Percentiles rank a stretch among this genome's conserved stretches.
phyloP scores from a whole-genome alignment of 2,888 invertebrate species.

The Steinernema hermaphroditum region DNA sequence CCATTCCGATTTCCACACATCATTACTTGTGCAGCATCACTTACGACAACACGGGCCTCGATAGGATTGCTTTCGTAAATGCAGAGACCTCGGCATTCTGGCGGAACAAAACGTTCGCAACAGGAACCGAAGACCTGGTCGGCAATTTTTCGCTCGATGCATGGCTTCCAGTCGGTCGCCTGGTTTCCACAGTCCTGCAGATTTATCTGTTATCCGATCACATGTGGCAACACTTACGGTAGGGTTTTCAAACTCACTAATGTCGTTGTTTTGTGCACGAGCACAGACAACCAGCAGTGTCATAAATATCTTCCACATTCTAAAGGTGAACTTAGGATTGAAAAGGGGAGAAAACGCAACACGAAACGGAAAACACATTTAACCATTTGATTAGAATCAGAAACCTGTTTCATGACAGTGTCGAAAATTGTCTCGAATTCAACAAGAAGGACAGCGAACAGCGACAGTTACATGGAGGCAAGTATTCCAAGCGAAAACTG shows the following conservation, averaged over 20 bases:
- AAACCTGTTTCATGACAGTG: not conserved
- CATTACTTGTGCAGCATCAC: not conserved
- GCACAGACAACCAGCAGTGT: not conserved
- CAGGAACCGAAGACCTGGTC: slow-evolving; percentile 65
- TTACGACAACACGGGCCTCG: slow-evolving; percentile 63
- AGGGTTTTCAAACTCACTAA: slow-evolving; percentile 51
- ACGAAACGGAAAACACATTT: not conserved
- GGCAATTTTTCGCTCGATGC: slow-evolving; percentile 64
- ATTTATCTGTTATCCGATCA: not conserved
- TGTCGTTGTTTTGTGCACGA: slow-evolving; percentile 39
- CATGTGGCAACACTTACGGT: slow-evolving; percentile 34
- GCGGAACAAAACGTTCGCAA: slow-evolving; percentile 64
- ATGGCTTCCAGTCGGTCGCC: slow-evolving; percentile 64
- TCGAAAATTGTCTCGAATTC: not conserved
- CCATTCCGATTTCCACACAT: not conserved
- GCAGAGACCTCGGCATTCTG: slow-evolving; percentile 64
- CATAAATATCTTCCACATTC: slow-evolving; percentile 13
- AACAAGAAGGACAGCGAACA: not conserved
- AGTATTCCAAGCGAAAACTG: not conserved
- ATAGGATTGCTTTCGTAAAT: slow-evolving; percentile 65
- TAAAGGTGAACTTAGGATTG: not conserved
- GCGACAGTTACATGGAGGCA: slow-evolving; percentile 3
- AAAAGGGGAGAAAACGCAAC: not conserved
- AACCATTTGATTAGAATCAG: too few species aligned
- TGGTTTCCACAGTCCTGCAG: slow-evolving; percentile 62